Conservation (phyloP, 2,113 vertebrate species). For the Orycteropus afer region DNA sequence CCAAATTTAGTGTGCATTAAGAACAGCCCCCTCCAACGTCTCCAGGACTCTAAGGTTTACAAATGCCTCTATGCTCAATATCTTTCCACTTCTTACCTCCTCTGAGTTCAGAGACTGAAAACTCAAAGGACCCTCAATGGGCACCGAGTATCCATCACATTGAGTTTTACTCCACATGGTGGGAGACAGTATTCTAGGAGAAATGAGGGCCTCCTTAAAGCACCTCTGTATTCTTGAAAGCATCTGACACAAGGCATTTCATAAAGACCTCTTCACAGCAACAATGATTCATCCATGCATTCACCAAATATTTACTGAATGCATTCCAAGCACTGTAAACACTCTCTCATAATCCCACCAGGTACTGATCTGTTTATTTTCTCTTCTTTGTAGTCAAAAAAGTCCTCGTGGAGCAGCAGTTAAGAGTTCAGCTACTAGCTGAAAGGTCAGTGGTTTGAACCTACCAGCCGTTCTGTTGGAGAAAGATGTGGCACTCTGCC, state of each 20-base stretch:
- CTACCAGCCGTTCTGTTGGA: too few species aligned
- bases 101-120: not conserved
- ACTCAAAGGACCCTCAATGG: not conserved
- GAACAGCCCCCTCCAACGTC: not conserved
- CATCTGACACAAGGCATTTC: not conserved
- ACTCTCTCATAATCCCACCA: not conserved
- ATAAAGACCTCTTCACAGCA: not conserved
- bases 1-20: not conserved
- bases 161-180: not conserved
- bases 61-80: not conserved
- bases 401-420: too few species aligned
- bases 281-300: not conserved
- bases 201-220: not conserved
- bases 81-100: not conserved
- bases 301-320: not conserved
- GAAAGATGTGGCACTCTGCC: too few species aligned
- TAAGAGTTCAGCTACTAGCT: too few species aligned
- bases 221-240: not conserved
- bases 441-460: too few species aligned
- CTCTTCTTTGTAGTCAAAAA: not conserved
- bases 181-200: accelerated
- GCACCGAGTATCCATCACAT: not conserved
- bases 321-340: not conserved
- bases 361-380: not conserved
- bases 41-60: not conserved